These are phyloP conservation scores for Saccopteryx leptura DNA, from an alignment of 2,113 vertebrate species.

Conservation along the genomic window DNA sequence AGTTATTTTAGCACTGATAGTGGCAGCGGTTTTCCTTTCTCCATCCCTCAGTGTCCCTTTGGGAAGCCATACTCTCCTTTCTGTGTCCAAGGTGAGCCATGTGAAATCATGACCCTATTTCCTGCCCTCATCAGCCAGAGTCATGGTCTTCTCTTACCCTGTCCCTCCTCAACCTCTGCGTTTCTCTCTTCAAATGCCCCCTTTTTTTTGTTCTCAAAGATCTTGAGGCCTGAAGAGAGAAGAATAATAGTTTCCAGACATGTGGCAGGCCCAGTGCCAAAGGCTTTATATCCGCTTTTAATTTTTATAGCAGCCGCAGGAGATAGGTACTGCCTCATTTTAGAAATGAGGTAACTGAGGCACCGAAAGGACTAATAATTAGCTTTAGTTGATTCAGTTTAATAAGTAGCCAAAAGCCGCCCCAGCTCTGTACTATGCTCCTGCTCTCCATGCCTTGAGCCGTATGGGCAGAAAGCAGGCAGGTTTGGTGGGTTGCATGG, in stretches of 20 bases:
- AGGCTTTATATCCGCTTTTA: background rate
- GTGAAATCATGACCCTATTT: conserved; percentile 62
- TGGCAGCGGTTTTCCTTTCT: background rate
- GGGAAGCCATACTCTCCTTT: background rate
- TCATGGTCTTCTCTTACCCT: background rate
- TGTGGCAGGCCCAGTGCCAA: background rate
- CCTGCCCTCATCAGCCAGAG: background rate
- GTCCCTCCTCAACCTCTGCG: background rate
- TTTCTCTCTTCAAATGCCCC: background rate
- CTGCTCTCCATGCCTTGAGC: background rate
- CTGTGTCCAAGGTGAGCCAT: background rate
- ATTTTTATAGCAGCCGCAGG: background rate
- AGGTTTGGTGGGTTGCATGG: background rate
- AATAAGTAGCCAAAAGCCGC: background rate
- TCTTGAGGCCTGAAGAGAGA: background rate
- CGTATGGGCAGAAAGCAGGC: background rate
- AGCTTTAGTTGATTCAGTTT: background rate
- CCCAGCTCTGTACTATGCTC: background rate
- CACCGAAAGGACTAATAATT: background rate
- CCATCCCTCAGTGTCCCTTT: background rate
- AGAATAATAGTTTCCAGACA: background rate
- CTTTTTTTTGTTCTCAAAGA: background rate
- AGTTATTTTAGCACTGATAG: background rate
- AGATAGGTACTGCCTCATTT: background rate
- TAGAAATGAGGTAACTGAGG: background rate